Base-by-base conservation (phyloP, 2,797 vertebrate genomes). In the Siniperca obscura region DNA sequence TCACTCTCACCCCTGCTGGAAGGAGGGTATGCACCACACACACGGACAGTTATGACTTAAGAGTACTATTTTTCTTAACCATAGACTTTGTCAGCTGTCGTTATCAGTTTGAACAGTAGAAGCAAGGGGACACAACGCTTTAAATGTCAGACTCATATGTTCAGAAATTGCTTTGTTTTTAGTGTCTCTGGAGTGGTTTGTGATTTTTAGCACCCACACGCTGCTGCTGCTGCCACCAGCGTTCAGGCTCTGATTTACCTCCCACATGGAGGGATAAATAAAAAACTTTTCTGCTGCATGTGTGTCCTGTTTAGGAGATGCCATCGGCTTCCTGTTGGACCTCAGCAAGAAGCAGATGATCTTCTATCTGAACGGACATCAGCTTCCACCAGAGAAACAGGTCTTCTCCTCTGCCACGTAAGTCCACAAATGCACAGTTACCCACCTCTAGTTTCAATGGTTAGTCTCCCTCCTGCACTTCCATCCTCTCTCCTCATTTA, bases 291-390 rank as follows among this genome's bases (percentile, higher is more conserved):
- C 68, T 77, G 9, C 71, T 27, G 36, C 3, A 0, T 66, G 16
- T 85, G 25, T 74, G 44, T 76, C 48, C 40, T 81, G 7, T 86
- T 94, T 82, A 99, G 98, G 98, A 93, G 98, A 99, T 90, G 97
- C 96, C 81, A 96, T 99, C 50, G 98, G 98, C 89, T 99, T 99
- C 95, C 94, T 99, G 85, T 95, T 99, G 92, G 98, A 99, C 92
- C 97, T 99, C 83, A 98, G 97, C 91, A 99, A 99, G 95, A 99
- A 99, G 92, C 97, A 98, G 92, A 99, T 99, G 98, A 95, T 99
- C 93, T 99, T 99, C 95, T 99, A 97, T 93, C 95, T 99, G 91
- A 99, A 99, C 30, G 98, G 98, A 89, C 97, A 97, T 93, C 97
- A 98, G 86, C 97, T 99, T 92, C 98, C 97, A 56, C 97, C 98